Percentiles rank a stretch among this genome's conserved stretches.
Conservation (phyloP, 1,140 invertebrate genomes). For the Drosophila murphyi region DNA sequence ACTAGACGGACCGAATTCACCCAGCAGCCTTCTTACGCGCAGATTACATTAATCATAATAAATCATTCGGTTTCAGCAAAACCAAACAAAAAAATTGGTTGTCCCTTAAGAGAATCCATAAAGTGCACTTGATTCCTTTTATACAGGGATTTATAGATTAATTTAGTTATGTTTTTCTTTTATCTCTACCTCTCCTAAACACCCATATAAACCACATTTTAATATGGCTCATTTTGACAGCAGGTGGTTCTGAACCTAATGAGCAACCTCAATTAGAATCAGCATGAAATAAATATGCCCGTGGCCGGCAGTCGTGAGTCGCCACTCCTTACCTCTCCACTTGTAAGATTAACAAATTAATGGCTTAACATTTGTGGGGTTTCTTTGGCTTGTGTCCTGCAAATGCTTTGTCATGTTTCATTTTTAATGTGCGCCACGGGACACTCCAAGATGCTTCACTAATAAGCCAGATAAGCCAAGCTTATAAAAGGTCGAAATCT, state of each 20-base stretch:
- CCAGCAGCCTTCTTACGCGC: constrained; percentile 21
- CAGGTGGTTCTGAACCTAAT: constrained; percentile 23
- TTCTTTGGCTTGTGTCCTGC: constrained; percentile 14
- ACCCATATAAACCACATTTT: background rate
- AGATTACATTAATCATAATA: constrained; percentile 48
- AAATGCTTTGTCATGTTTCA: constrained; percentile 39
- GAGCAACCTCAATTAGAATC: constrained; percentile 35
- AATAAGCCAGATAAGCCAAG: constrained; percentile 15
- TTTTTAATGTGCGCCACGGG: constrained; percentile 38
- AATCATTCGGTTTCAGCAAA: constrained; percentile 32
- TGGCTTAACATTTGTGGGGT: constrained; percentile 20
- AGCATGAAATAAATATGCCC: constrained; percentile 14
- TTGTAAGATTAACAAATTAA: constrained; percentile 46
- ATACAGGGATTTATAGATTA: constrained; percentile 1
- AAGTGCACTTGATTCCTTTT: background rate
- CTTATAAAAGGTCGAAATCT: background rate
- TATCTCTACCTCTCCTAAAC: background rate
- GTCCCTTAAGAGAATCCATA: background rate
- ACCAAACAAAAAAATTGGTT: background rate
- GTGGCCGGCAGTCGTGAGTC: background rate
- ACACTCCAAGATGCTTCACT: constrained; percentile 6
- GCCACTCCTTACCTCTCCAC: background rate
- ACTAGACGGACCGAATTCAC: constrained; percentile 22
- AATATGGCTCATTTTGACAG: background rate
- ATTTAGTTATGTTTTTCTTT: background rate